Evolutionary conservation across 2,888 invertebrate genomes (phyloP).

Genomic region (Lasius platythorax): DNA sequence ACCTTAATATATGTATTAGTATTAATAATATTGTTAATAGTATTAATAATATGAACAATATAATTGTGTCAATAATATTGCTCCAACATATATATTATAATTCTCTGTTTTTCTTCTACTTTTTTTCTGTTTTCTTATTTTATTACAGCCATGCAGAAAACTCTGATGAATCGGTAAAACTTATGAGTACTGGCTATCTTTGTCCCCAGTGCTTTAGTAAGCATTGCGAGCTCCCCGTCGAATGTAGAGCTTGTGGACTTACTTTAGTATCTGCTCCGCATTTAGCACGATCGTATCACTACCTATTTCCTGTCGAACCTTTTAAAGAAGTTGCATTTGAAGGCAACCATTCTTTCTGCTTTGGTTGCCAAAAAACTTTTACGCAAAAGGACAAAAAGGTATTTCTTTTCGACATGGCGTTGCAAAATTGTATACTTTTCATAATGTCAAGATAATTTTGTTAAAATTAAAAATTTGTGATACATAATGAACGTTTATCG

Average conservation of each 20-base stretch:
- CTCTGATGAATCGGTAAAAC: constrained; percentile 89
- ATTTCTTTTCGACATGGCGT: constrained; percentile 42
- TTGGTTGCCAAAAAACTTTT: constrained; percentile 92
- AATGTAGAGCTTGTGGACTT: constrained; percentile 97
- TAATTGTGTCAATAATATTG: not conserved
- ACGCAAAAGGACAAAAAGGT: constrained; percentile 91
- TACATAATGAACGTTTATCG: not conserved
- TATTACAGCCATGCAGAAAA: constrained; percentile 92
- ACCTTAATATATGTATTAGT: not conserved
- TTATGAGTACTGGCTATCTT: constrained; percentile 93
- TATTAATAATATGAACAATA: not conserved
- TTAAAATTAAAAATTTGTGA: not conserved
- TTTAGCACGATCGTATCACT: constrained; percentile 98
- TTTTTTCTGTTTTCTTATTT: not conserved
- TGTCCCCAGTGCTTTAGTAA: constrained; percentile 99
- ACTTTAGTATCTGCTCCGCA: constrained; percentile 99
- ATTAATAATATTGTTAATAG: not conserved
- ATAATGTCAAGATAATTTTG: not conserved
- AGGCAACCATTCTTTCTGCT: constrained; percentile 89
- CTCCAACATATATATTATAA: not conserved
- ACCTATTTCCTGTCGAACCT: constrained; percentile 96
- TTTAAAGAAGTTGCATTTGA: constrained; percentile 91
- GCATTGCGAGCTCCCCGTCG: constrained; percentile 99
- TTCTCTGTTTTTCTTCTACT: not conserved
- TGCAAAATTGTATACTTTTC: not conserved